Evolutionary conservation across 2,113 vertebrate genomes (phyloP), one percentile per base, ranked within the genome.

Genomic region (Cheirogaleus medius): DNA sequence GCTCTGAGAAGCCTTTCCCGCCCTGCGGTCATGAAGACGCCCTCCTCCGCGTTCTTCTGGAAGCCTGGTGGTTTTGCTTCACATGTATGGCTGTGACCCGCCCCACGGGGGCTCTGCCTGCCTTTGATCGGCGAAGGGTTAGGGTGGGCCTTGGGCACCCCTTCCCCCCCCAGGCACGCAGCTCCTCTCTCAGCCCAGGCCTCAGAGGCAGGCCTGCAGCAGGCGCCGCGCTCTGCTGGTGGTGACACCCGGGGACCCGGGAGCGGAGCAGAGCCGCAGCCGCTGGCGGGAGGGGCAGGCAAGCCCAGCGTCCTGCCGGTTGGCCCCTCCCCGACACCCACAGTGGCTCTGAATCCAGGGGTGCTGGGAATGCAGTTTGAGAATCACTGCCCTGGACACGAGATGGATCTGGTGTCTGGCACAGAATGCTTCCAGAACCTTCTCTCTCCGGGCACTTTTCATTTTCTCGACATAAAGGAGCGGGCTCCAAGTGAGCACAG

Each of bases 151-250:
- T 13, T 0, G 18, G 23, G 42, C 39, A 21, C 18, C 1, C 0
- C n/a, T n/a, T n/a, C 23, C 10, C 32, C 32, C 34, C 0, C 42
- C 0, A 27, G 64, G n/a, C 13, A 9, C 0, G 2, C 3, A 1
- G 23, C 77, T 77, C 32, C 25, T 17, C 25, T 20, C 23, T 49
- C 47, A 8, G 2, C 3, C 0, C 8, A 42, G 32, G 39, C 83
- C 71, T 85, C 52, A 0, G 7, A 23, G n/a, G 56, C 34, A 34
- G n/a, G 64, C 82, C 68, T 69, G 25, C 42, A 14, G 12, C 34
- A 44, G 32, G 64, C 34, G 52, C 54, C 47, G n/a, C 8, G 10
- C 27, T 1, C 52, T n/a, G 18, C 37, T 60, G 3, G 25, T 27
- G 29, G 23, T 8, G n/a, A 76, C 47, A 18, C 4, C 49, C 17